A percentile compares a stretch with the other conserved stretches of the same genome.
These are phyloP conservation scores for Yponomeuta plumbellus DNA, from an alignment of 2,888 invertebrate species.

Conservation along the genomic window DNA sequence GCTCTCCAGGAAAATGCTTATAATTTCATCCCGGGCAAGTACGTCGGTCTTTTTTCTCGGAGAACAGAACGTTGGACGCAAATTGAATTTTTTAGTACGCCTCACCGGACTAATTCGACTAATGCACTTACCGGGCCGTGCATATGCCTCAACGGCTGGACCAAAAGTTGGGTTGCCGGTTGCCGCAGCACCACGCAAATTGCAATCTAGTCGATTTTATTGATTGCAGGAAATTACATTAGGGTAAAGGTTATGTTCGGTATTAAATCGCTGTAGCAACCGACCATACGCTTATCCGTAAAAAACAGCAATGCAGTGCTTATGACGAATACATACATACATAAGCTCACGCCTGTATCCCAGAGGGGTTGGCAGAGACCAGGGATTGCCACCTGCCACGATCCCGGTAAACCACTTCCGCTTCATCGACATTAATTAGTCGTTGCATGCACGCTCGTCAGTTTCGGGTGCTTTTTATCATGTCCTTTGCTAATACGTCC, in stretches of 20 bases:
- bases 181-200: neutral
- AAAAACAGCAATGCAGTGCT: neutral
- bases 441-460: too few species aligned
- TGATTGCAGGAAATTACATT: neutral
- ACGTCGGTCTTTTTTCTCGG: constrained; percentile 42
- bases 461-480: too few species aligned
- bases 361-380: too few species aligned
- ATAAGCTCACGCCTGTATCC: too few species aligned
- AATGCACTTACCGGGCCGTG: constrained; percentile 52
- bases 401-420: too few species aligned
- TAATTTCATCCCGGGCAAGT: constrained; percentile 57
- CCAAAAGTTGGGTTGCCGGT: neutral
- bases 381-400: too few species aligned
- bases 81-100: constrained; percentile 73
- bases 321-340: neutral
- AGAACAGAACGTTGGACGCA: constrained; percentile 52
- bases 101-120: constrained; percentile 68
- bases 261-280: neutral
- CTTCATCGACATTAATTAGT: too few species aligned
- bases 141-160: neutral
- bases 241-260: neutral
- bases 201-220: neutral
- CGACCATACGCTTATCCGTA: neutral
- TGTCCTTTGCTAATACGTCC: too few species aligned
- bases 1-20: constrained; percentile 58